A percentile compares a stretch with the other conserved stretches of the same genome.
Conservation (phyloP, 2,888 invertebrate genomes). For the Phytoseiulus persimilis region DNA sequence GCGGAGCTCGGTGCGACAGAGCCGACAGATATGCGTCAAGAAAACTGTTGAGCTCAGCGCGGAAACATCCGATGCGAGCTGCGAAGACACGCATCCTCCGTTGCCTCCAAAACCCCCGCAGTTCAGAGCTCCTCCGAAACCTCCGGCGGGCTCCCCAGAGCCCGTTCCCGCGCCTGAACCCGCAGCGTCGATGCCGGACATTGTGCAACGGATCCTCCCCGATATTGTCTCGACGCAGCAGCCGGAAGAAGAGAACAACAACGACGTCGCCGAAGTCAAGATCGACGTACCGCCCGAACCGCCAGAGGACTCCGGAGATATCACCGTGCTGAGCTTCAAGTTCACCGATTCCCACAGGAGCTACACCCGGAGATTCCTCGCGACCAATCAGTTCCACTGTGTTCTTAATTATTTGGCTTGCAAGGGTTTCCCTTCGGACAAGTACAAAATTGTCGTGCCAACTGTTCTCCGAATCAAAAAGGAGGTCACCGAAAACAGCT, state of each 20-base stretch:
- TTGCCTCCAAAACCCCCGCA: constrained; percentile 18
- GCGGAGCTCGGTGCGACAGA: constrained; percentile 18
- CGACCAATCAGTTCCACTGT: background rate
- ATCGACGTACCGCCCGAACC: constrained; percentile 22
- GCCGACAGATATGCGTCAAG: constrained; percentile 28
- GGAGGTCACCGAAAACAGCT: background rate
- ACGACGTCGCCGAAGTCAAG: background rate
- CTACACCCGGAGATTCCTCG: constrained; percentile 16
- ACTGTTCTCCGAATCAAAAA: background rate
- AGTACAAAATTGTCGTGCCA: constrained; percentile 29
- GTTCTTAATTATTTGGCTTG: background rate
- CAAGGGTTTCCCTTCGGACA: constrained; percentile 30
- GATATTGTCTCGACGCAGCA: background rate
- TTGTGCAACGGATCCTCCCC: background rate
- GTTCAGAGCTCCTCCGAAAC: constrained; percentile 13
- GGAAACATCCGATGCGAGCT: background rate
- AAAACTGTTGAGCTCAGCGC: constrained; percentile 12
- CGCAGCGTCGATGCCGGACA: background rate
- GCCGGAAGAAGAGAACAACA: constrained; percentile 22
- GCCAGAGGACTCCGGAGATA: constrained; percentile 19
- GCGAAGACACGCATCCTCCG: background rate
- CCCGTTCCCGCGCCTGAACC: background rate
- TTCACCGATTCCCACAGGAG: constrained; percentile 8
- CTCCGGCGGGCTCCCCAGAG: background rate
- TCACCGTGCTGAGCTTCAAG: constrained; percentile 6